Evolutionary conservation across 2,888 invertebrate genomes (phyloP).

Genomic region (Drosophila kokeensis): DNA sequence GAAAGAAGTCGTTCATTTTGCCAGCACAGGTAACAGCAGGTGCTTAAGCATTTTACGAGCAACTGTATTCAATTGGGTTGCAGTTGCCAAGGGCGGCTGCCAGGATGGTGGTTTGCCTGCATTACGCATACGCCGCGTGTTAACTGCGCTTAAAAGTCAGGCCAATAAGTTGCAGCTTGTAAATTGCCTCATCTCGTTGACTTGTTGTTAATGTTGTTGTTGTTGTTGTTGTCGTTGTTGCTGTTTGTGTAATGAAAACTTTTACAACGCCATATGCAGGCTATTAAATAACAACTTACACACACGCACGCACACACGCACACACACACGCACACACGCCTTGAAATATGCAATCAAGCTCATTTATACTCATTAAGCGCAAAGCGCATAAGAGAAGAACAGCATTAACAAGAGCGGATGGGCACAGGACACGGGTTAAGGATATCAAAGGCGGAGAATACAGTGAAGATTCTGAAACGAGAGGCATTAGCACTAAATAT

Average conservation of each 20-base stretch:
- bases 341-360: slow-evolving; percentile 80
- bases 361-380: slow-evolving; percentile 80
- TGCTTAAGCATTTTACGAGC: slow-evolving; percentile 78
- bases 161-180: slow-evolving; percentile 73
- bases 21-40: slow-evolving; percentile 53
- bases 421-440: slow-evolving; percentile 5
- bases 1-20: slow-evolving; percentile 28
- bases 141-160: slow-evolving; percentile 78
- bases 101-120: slow-evolving; percentile 45
- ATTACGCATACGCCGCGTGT: slow-evolving; percentile 79
- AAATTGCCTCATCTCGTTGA: slow-evolving; percentile 62
- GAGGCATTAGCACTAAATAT: background rate
- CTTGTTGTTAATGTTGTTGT: slow-evolving; percentile 38
- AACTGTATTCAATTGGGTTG: slow-evolving; percentile 78
- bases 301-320: slow-evolving; percentile 28
- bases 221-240: slow-evolving; percentile 43
- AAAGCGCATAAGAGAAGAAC: slow-evolving; percentile 46
- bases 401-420: slow-evolving; percentile 33
- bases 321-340: slow-evolving; percentile 36
- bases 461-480: background rate
- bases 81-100: slow-evolving; percentile 38
- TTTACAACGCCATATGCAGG: slow-evolving; percentile 81
- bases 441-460: background rate
- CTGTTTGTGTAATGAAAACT: slow-evolving; percentile 80
- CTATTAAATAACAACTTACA: slow-evolving; percentile 75